Percentiles rank a stretch among this genome's conserved stretches.
These are phyloP conservation scores for Junco hyemalis DNA, from an alignment of 2,113 vertebrate genomes.

Conservation along the genomic window DNA sequence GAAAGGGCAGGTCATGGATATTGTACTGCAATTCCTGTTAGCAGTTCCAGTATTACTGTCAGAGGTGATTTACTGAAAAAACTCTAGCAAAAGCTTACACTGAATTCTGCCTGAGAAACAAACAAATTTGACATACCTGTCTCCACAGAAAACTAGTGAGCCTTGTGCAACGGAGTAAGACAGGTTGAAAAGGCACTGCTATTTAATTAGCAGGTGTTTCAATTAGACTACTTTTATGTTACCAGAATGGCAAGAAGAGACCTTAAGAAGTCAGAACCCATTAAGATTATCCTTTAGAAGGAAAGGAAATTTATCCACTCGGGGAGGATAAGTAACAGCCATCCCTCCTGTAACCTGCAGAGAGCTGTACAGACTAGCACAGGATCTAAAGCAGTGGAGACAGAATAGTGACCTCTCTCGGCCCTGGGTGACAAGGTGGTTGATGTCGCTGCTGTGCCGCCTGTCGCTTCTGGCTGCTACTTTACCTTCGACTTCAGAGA, in stretches of 20 bases:
- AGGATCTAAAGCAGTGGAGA: not conserved
- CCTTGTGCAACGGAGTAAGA: not conserved
- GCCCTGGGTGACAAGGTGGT: constrained; percentile 93
- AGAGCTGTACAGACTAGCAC: not conserved
- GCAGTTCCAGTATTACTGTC: not conserved
- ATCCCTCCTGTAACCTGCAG: not conserved
- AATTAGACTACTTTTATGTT: not conserved
- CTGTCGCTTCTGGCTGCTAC: constrained; percentile 87
- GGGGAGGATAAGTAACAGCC: not conserved
- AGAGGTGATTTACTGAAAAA: not conserved
- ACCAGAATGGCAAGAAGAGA: not conserved
- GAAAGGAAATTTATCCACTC: not conserved
- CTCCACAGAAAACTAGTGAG: not conserved
- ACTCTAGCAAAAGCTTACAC: not conserved
- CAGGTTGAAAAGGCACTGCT: not conserved
- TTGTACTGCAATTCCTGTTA: not conserved
- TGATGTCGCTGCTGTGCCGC: constrained; percentile 92
- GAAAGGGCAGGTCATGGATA: not conserved
- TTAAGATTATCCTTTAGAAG: not conserved
- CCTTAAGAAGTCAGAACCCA: not conserved
- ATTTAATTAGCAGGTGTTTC: not conserved
- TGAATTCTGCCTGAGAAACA: not conserved
- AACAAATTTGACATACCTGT: not conserved
- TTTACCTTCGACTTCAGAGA: constrained; percentile 97
- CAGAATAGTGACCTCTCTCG: constrained; percentile 88